Evolutionary conservation across 2,888 invertebrate genomes (phyloP).

Genomic region (Tetranychus piercei): DNA sequence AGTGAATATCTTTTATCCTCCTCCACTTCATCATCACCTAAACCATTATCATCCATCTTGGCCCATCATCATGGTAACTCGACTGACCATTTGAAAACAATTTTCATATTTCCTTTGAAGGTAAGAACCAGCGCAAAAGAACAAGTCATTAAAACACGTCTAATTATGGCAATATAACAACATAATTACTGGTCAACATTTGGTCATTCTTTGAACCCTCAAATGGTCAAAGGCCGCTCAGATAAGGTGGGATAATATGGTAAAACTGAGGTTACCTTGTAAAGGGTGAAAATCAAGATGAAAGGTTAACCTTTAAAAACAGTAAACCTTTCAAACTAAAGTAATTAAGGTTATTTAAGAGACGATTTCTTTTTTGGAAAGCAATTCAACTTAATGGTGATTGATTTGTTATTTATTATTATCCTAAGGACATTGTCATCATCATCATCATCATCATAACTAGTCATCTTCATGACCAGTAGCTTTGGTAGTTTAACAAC

Average conservation of each 20-base stretch:
- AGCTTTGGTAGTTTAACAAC: no score
- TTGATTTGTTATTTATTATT: constrained; percentile 1
- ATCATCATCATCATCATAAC: neutral
- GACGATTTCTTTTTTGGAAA: neutral
- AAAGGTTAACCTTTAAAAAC: neutral
- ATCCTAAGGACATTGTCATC: neutral
- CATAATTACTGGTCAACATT: no score
- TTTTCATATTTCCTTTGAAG: no score
- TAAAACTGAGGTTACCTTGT: no score
- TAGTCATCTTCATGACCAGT: neutral
- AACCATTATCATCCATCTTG: neutral
- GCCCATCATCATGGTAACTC: neutral
- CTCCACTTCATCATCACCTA: neutral
- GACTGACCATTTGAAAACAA: no score
- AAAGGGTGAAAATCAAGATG: no score
- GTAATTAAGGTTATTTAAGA: neutral
- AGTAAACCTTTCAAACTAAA: neutral
- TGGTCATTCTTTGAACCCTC: no score
- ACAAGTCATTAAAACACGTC: no score
- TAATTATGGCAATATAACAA: no score
- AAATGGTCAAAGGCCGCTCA: no score
- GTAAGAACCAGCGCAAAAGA: no score
- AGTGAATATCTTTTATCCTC: neutral
- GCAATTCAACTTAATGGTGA: neutral
- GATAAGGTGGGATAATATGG: no score